A percentile compares a stretch with the other conserved stretches of the same genome.
Conservation (phyloP, 1,140 invertebrate species). For the Lutraria rhynchaena region DNA sequence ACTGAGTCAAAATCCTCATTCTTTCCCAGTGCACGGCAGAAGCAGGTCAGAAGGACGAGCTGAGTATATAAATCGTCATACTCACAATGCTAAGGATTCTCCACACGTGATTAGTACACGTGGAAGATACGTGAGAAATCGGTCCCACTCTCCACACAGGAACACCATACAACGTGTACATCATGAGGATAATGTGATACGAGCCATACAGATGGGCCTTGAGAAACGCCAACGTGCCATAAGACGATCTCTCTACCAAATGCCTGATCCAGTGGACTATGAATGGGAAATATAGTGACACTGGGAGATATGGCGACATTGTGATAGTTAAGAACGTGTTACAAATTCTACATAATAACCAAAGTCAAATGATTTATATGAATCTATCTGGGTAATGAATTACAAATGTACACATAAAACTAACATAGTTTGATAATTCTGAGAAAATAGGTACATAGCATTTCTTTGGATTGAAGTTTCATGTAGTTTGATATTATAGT, state of each 20-base stretch:
- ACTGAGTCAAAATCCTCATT: not conserved
- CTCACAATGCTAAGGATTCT: not conserved
- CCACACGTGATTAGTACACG: not conserved
- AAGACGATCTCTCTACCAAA: conserved; percentile 50
- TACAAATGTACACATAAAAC: too few relatives aligned
- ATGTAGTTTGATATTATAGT: too few relatives aligned
- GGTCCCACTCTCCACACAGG: conserved; percentile 44
- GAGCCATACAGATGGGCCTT: conserved; percentile 53
- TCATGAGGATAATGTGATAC: conserved; percentile 56
- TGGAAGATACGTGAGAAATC: conserved; percentile 38
- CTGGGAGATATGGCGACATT: too few relatives aligned
- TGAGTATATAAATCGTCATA: not conserved
- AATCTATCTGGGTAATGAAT: too few relatives aligned
- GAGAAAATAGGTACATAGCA: too few relatives aligned
- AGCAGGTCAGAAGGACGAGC: conserved; percentile 34
- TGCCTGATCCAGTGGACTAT: conserved; percentile 58
- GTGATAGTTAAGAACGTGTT: too few relatives aligned
- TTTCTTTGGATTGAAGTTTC: too few relatives aligned
- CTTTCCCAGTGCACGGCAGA: conserved; percentile 24
- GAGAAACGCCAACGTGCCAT: conserved; percentile 55
- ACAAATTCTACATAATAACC: too few relatives aligned
- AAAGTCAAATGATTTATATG: too few relatives aligned
- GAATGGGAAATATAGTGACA: conserved; percentile 56
- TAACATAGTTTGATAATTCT: too few relatives aligned
- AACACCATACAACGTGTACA: conserved; percentile 44